Percentiles rank a stretch among this genome's conserved stretches.
Evolutionary conservation across 2,888 invertebrate species (phyloP).

Genomic region (Scaptomyza flava): DNA sequence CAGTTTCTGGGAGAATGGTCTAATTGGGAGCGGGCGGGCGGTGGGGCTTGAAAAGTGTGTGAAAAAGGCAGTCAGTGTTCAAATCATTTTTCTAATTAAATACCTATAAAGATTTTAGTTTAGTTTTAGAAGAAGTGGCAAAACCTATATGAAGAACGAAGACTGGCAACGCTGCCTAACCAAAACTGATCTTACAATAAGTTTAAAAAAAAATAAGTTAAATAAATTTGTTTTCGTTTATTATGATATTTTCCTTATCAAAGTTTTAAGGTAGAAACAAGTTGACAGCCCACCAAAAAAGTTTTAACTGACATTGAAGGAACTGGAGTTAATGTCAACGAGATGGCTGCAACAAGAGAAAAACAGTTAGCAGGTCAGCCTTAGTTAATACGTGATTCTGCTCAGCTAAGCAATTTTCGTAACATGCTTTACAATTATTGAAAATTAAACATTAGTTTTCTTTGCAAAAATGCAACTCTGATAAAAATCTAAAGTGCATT

Average conservation of each 20-base stretch:
- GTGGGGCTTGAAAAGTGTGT: background rate
- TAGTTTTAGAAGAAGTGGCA: background rate
- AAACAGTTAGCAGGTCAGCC: too few relatives aligned
- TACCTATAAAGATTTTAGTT: background rate
- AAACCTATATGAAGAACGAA: too few relatives aligned
- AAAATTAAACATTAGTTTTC: background rate
- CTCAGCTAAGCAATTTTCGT: too few relatives aligned
- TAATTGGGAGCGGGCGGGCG: background rate
- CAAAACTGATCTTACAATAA: too few relatives aligned
- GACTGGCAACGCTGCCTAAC: too few relatives aligned
- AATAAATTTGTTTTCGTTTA: too few relatives aligned
- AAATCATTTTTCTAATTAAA: background rate
- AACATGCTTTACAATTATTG: too few relatives aligned
- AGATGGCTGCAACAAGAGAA: background rate
- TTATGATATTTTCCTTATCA: too few relatives aligned
- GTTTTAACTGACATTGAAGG: too few relatives aligned
- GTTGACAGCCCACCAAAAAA: too few relatives aligned
- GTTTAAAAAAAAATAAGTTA: too few relatives aligned
- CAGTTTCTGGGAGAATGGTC: background rate
- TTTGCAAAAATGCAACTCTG: background rate
- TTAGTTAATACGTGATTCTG: background rate
- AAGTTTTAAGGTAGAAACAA: too few relatives aligned
- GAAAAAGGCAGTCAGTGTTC: background rate
- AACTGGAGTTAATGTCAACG: background rate
- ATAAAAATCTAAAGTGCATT: constrained; percentile 1